phyloP scores from a whole-genome alignment of 2,888 invertebrate species.

The Athalia rosae region DNA sequence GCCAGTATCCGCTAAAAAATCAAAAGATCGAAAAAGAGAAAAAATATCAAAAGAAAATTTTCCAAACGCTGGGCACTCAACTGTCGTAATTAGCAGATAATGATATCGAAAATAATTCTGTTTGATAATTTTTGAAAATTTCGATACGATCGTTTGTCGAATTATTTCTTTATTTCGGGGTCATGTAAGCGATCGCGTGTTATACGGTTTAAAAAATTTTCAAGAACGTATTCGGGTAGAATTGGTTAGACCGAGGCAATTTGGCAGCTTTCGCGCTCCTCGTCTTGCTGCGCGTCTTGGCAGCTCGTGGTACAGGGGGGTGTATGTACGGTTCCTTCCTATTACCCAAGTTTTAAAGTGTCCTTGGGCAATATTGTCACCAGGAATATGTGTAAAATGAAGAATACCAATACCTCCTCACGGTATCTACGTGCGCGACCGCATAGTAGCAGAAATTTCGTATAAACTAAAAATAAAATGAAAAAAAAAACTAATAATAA shows the following conservation, averaged over 20 bases:
- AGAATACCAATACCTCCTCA: not conserved
- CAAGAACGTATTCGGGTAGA: slow-evolving; percentile 23
- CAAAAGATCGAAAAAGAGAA: no score
- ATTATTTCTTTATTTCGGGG: not conserved
- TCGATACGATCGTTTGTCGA: not conserved
- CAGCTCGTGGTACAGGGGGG: slow-evolving; percentile 42
- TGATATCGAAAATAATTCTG: no score
- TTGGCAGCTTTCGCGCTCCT: slow-evolving; percentile 13
- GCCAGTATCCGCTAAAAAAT: no score
- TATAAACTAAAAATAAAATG: no score
- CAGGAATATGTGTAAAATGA: slow-evolving; percentile 49
- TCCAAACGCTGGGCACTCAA: no score
- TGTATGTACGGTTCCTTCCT: slow-evolving; percentile 43
- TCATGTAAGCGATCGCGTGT: not conserved
- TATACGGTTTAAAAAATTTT: slow-evolving; percentile 12
- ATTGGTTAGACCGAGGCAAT: slow-evolving; percentile 22
- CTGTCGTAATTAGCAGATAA: no score
- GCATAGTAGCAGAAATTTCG: no score
- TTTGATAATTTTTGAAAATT: no score
- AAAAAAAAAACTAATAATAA: no score
- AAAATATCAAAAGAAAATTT: no score
- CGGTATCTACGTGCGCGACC: no score
- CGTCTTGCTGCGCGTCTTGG: slow-evolving; percentile 29
- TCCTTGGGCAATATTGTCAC: slow-evolving; percentile 61
- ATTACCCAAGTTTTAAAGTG: slow-evolving; percentile 63